Percentiles rank a stretch among this genome's conserved stretches.
phyloP scores from a whole-genome alignment of 2,888 invertebrate species.

The Muschampia plurimacula region DNA sequence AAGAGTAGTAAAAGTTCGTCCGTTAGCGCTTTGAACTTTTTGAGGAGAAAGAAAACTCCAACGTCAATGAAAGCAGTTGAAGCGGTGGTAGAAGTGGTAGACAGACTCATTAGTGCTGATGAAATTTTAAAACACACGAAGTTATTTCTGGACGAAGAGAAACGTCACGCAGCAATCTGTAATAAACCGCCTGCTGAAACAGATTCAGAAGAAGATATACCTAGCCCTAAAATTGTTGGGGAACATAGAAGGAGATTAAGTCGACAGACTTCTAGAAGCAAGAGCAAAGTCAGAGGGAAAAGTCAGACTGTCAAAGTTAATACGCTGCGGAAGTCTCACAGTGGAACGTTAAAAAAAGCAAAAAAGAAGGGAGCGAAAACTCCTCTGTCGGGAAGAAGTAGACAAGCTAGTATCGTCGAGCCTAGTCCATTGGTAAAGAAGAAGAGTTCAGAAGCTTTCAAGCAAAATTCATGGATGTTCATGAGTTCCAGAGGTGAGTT shows the following conservation, averaged over 20 bases:
- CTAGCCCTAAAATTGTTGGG: conserved; percentile 64
- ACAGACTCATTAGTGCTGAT: conserved; percentile 61
- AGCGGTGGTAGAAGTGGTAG: conserved; percentile 69
- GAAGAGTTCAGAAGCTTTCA: conserved; percentile 67
- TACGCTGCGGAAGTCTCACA: conserved; percentile 74
- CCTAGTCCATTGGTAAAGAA: conserved; percentile 70
- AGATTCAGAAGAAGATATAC: conserved; percentile 73
- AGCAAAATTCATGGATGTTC: conserved; percentile 78
- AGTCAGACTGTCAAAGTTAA: conserved; percentile 72
- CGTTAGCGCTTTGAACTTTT: conserved; percentile 75
- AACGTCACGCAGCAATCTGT: conserved; percentile 62
- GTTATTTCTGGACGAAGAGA: conserved; percentile 76
- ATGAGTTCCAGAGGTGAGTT: conserved; percentile 61
- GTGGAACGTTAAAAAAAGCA: conserved; percentile 76
- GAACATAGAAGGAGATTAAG: conserved; percentile 77
- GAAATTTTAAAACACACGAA: conserved; percentile 73
- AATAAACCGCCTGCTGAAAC: conserved; percentile 66
- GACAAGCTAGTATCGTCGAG: conserved; percentile 77
- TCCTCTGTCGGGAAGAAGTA: conserved; percentile 65
- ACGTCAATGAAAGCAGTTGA: conserved; percentile 72
- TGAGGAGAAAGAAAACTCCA: conserved; percentile 76
- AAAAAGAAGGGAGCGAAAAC: conserved; percentile 75
- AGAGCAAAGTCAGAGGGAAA: conserved; percentile 78
- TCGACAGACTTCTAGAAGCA: conserved; percentile 78
- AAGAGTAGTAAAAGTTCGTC: conserved; percentile 78